Evolutionary conservation across 2,888 invertebrate genomes (phyloP).

Genomic region (Nasonia oneida): DNA sequence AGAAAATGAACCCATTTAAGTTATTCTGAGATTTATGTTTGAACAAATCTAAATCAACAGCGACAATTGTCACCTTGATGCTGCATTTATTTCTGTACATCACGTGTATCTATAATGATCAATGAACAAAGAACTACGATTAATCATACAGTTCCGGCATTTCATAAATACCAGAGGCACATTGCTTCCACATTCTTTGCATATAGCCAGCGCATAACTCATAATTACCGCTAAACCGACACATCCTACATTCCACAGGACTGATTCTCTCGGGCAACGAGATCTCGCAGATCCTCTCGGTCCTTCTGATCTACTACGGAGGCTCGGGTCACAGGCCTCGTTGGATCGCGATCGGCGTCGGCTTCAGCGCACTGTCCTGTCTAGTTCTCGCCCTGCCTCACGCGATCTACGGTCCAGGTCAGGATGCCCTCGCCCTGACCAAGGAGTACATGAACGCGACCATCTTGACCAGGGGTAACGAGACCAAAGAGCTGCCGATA

Average conservation of each 20-base stretch:
- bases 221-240: neutral
- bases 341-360: slow-evolving; percentile 85
- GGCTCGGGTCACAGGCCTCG: slow-evolving; percentile 85
- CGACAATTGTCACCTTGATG: too few relatives aligned
- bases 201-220: neutral
- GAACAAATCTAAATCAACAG: too few relatives aligned
- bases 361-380: slow-evolving; percentile 83
- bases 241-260: slow-evolving; percentile 77
- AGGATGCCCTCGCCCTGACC: slow-evolving; percentile 80
- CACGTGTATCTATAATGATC: too few relatives aligned
- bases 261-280: slow-evolving; percentile 86
- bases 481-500: slow-evolving; percentile 68
- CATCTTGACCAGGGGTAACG: slow-evolving; percentile 67
- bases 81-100: too few relatives aligned
- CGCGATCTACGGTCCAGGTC: slow-evolving; percentile 83
- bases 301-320: slow-evolving; percentile 84
- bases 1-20: too few relatives aligned
- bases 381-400: slow-evolving; percentile 83
- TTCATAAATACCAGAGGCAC: neutral
- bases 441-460: slow-evolving; percentile 78
- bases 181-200: neutral
- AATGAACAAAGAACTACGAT: neutral
- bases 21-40: too few relatives aligned
- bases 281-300: slow-evolving; percentile 84
- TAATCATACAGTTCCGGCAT: neutral